Evolutionary conservation across 2,888 invertebrate genomes (phyloP).

Genomic region (Melanostoma mellinum): DNA sequence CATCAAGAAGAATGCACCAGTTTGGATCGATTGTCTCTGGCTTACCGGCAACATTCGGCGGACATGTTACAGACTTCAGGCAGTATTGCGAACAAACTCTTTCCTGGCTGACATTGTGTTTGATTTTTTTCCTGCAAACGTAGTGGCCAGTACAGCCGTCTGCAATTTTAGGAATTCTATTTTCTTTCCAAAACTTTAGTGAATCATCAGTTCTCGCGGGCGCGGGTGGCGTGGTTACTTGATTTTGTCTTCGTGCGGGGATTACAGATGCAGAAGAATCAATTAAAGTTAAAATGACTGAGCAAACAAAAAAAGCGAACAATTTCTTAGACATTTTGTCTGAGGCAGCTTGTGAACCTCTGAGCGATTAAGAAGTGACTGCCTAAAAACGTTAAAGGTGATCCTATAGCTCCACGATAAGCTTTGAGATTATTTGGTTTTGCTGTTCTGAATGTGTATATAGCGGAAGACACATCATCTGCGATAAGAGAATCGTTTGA

Average conservation of each 20-base stretch:
- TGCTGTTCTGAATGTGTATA: no score
- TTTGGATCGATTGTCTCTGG: slow-evolving; percentile 57
- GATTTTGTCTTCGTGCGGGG: slow-evolving; percentile 7
- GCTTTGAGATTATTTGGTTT: no score
- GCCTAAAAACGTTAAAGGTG: not conserved
- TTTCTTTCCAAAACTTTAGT: slow-evolving; percentile 73
- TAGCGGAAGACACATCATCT: no score
- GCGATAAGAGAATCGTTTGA: no score
- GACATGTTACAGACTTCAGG: slow-evolving; percentile 76
- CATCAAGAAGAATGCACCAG: slow-evolving; percentile 77
- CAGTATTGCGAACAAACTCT: slow-evolving; percentile 78
- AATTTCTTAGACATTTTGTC: slow-evolving; percentile 38
- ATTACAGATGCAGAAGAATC: slow-evolving; percentile 13
- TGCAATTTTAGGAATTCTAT: slow-evolving; percentile 75
- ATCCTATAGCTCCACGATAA: no score
- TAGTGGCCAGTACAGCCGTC: slow-evolving; percentile 74
- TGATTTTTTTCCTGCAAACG: slow-evolving; percentile 77
- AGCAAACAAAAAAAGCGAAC: not conserved
- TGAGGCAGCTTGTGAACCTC: slow-evolving; percentile 8
- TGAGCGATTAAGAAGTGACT: slow-evolving; percentile 48
- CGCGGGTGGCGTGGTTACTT: slow-evolving; percentile 22
- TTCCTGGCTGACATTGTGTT: slow-evolving; percentile 51
- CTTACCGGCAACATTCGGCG: slow-evolving; percentile 66
- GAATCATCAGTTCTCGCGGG: slow-evolving; percentile 31
- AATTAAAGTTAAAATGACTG: slow-evolving; percentile 7